Evolutionary conservation across 1,140 invertebrate species (phyloP).

Genomic region (Anastrepha obliqua): DNA sequence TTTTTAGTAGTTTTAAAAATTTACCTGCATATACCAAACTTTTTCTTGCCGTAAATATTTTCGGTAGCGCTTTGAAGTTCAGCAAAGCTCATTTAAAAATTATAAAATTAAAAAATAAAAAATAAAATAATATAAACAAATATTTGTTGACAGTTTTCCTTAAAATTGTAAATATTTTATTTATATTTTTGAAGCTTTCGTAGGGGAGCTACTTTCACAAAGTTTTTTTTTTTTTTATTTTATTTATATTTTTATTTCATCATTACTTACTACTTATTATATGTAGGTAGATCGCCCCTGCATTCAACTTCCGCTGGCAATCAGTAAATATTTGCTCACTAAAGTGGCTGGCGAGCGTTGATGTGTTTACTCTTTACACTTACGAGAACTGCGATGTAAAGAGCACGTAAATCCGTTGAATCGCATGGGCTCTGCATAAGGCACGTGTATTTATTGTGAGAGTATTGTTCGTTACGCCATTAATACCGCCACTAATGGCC

Average conservation of each 20-base stretch:
- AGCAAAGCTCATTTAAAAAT: slow-evolving; percentile 2
- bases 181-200: no score
- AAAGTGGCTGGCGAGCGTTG: slow-evolving; percentile 17
- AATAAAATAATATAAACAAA: no score
- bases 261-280: neutral
- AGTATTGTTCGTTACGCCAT: neutral
- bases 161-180: no score
- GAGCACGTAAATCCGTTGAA: neutral
- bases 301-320: neutral
- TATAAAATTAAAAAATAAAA: neutral
- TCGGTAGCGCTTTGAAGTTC: slow-evolving; percentile 39
- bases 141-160: no score
- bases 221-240: no score
- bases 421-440: no score
- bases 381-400: neutral
- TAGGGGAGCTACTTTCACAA: no score
- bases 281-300: neutral
- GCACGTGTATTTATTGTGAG: neutral
- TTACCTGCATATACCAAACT: neutral
- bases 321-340: neutral
- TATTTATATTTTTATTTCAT: no score
- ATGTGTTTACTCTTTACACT: slow-evolving; percentile 10
- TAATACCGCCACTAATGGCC: slow-evolving; percentile 24
- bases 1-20: slow-evolving; percentile 26
- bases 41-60: neutral